A percentile compares a stretch with the other conserved stretches of the same genome.
Conservation (phyloP, 2,888 invertebrate species). For the Diarsia mendica region DNA sequence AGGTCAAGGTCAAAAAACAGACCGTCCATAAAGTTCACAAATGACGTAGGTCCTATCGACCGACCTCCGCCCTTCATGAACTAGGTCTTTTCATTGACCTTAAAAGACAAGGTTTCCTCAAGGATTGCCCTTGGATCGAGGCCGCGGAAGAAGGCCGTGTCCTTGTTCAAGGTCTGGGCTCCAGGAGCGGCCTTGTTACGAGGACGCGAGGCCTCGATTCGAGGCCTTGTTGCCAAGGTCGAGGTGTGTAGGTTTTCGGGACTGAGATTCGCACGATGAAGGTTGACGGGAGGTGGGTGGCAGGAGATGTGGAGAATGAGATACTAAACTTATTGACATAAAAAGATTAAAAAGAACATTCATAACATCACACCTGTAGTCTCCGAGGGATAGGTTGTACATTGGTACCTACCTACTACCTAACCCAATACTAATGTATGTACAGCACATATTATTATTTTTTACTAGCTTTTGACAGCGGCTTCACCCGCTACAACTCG, state of each 20-base stretch:
- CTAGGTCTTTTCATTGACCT: conserved; percentile 54
- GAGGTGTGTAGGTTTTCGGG: conserved; percentile 22
- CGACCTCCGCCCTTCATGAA: conserved; percentile 29
- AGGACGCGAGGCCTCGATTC: conserved; percentile 25
- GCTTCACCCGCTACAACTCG: no score
- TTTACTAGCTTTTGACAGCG: no score
- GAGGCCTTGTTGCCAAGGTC: conserved; percentile 50
- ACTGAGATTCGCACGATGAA: conserved; percentile 17
- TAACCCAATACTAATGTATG: no score
- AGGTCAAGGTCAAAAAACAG: conserved; percentile 36
- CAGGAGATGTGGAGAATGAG: neutral
- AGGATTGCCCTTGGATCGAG: conserved; percentile 63
- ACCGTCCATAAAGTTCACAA: conserved; percentile 48
- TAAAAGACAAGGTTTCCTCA: conserved; percentile 47
- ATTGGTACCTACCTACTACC: no score
- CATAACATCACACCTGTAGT: no score
- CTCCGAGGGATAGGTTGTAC: no score
- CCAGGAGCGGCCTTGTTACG: conserved; percentile 53
- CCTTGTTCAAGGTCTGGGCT: conserved; percentile 47
- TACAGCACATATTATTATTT: no score
- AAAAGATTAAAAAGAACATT: neutral
- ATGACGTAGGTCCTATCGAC: conserved; percentile 53
- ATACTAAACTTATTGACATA: neutral
- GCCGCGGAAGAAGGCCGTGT: conserved; percentile 50
- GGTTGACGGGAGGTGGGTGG: neutral